Evolutionary conservation across 2,797 vertebrate genomes (phyloP), one percentile per base, ranked within the genome.

Genomic region (Enteromius viviparus): DNA sequence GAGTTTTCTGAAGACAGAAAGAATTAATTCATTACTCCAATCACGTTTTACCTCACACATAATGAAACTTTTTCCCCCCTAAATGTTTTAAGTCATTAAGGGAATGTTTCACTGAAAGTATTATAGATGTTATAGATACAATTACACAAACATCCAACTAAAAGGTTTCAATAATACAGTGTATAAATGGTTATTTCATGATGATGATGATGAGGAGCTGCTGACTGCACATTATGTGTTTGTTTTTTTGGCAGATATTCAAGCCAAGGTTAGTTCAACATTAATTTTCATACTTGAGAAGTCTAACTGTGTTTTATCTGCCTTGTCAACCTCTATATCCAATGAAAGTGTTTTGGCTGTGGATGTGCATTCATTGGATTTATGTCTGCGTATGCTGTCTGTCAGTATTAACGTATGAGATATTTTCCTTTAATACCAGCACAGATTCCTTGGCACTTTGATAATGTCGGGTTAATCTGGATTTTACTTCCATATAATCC

Each of bases 1-100:
- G 96, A 96, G 96, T 96, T 96, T 97, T 96, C 96, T 97, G 97
- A 96, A 95, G 96, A 93, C 90, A 97, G 97, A 97, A 96, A 96
- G 96, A 95, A 96, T 96, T 26, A 29, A 95, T 96, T 95, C 40
- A 23, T 11, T 10, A 8, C 29, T 37, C 8, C 2, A 37, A n/a
- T 5, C 19, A 17, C 64, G 9, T n/a, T 68, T 68, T 34, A 5
- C 4, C 23, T 68, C 37, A 40, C 37, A 15, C 11, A 23, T 5
- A 60, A 26, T 8, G 37, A 40, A 8, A 40, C 37, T 40, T 40
- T 8, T 8, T 40, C 0, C 7, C 37, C 37, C 37, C 37, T 40
- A 40, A 42, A 42, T 42, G 40, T 42, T 45, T 45, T 45, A 45
- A 45, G 12, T 0, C 42, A 23, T 69, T 14, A 45, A 23, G 14